Evolutionary conservation across 2,797 vertebrate genomes (phyloP).

Genomic region (Setipinna tenuifilis): DNA sequence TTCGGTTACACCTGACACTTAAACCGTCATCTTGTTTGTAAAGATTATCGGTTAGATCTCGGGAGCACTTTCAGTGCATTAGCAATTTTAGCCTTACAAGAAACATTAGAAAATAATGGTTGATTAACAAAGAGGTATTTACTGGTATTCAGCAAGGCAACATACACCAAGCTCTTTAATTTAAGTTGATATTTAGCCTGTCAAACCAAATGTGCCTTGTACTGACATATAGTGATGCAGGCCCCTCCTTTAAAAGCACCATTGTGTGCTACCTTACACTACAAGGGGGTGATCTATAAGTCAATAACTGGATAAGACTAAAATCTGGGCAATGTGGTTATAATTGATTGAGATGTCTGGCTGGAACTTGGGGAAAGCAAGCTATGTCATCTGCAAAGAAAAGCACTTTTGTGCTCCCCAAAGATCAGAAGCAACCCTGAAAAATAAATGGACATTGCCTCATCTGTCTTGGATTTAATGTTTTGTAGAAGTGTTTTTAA

Average conservation of each 20-base stretch:
- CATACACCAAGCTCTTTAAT: conserved; percentile 58
- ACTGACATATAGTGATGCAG: conserved; percentile 64
- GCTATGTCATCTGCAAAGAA: conserved; percentile 85
- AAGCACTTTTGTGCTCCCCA: conserved; percentile 80
- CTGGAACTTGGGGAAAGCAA: conserved; percentile 81
- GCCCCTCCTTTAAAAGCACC: conserved; percentile 71
- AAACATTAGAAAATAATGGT: conserved; percentile 68
- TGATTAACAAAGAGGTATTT: conserved; percentile 59
- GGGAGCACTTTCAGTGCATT: conserved; percentile 77
- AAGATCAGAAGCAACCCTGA: conserved; percentile 77
- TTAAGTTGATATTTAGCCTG: conserved; percentile 60
- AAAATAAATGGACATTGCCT: conserved; percentile 80
- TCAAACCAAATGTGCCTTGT: conserved; percentile 60
- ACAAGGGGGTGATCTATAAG: conserved; percentile 79
- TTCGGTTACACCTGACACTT: conserved; percentile 95
- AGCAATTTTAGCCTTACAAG: conserved; percentile 72
- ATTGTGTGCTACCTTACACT: conserved; percentile 77
- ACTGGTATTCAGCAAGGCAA: conserved; percentile 56
- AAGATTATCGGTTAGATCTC: conserved; percentile 92
- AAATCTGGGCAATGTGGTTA: conserved; percentile 89
- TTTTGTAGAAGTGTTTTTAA: conserved; percentile 55
- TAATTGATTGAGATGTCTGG: conserved; percentile 89
- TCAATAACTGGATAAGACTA: conserved; percentile 84
- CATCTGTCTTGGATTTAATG: conserved; percentile 68
- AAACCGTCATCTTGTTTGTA: conserved; percentile 96